phyloP scores from a whole-genome alignment of 2,797 vertebrate species.

The Xerus rutilus region DNA sequence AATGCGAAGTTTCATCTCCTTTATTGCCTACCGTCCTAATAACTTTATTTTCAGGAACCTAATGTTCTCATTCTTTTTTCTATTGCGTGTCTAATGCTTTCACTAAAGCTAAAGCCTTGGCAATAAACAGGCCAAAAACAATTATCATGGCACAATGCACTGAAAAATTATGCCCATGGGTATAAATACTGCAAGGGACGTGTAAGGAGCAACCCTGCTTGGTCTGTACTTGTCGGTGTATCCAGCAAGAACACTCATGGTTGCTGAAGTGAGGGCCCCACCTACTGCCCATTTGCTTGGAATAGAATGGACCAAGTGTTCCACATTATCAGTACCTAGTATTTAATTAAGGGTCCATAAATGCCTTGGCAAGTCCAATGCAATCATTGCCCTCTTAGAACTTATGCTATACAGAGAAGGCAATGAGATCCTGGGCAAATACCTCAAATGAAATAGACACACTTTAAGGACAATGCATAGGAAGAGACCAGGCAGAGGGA shows the following conservation, averaged over 20 bases:
- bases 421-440: neutral
- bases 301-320: neutral
- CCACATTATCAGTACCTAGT: neutral
- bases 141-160: conserved; percentile 51
- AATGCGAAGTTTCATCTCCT: conserved; percentile 52
- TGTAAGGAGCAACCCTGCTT: neutral
- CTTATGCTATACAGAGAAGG: neutral
- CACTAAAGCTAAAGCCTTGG: conserved; percentile 68
- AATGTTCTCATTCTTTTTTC: conserved; percentile 57
- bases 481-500: neutral
- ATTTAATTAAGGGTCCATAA: neutral
- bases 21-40: conserved; percentile 60
- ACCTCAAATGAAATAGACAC: neutral
- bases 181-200: conserved; percentile 37
- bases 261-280: neutral
- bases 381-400: neutral
- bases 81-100: conserved; percentile 67
- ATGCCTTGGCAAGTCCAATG: neutral
- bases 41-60: conserved; percentile 71
- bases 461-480: neutral
- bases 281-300: neutral
- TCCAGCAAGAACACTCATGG: neutral
- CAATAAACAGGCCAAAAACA: conserved; percentile 68
- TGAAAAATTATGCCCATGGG: conserved; percentile 69
- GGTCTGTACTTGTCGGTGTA: neutral